Conservation (phyloP, 37 sponge, comb jelly and placozoan species). For the Chondrilla cf. caribensis region DNA sequence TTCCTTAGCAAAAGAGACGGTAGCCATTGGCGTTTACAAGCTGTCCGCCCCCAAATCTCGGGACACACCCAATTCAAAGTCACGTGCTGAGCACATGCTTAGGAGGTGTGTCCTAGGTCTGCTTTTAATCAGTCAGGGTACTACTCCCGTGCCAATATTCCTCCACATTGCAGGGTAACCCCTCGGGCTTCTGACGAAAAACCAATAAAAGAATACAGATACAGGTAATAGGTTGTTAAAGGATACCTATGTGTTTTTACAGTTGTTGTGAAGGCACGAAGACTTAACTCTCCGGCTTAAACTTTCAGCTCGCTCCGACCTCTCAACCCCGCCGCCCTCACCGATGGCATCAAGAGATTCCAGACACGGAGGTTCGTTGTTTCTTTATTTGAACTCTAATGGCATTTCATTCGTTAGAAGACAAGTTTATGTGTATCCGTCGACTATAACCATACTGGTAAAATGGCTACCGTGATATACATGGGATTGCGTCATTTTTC, state of each 20-base stretch:
- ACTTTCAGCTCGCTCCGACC: neutral
- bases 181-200: too few relatives aligned
- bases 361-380: neutral
- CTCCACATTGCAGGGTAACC: neutral
- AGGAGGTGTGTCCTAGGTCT: neutral
- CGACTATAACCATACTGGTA: too few relatives aligned
- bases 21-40: neutral
- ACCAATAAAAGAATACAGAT: too few relatives aligned
- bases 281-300: neutral
- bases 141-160: neutral
- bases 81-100: neutral
- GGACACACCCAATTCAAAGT: slow-evolving; percentile 1
- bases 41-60: neutral
- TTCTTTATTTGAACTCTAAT: too few relatives aligned
- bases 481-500: neutral
- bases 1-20: neutral
- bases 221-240: too few relatives aligned
- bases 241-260: too few relatives aligned
- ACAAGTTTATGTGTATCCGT: too few relatives aligned
- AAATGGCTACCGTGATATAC: too few relatives aligned
- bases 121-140: slow-evolving; percentile 12
- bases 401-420: too few relatives aligned
- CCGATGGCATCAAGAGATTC: slow-evolving; percentile 4
- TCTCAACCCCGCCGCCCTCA: too few relatives aligned
- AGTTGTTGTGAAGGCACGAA: neutral